These are phyloP conservation scores for Phoxinus phoxinus DNA, from an alignment of 2,113 vertebrate species.

Conservation along the genomic window DNA sequence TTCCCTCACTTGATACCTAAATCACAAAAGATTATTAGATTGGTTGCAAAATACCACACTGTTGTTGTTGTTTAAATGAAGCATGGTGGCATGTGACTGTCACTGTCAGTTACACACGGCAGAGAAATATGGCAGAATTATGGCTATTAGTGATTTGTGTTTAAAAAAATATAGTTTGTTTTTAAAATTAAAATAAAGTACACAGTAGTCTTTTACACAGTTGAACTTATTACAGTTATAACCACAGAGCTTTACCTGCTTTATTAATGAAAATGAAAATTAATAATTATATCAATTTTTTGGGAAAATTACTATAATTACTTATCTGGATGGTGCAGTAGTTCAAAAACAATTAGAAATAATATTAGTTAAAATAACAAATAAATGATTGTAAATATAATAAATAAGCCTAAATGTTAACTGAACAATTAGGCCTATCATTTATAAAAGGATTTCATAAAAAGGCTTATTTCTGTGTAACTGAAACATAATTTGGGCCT, in stretches of 20 bases:
- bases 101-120: not conserved
- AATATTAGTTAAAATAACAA: not conserved
- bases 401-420: not conserved
- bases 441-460: not conserved
- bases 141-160: not conserved
- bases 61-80: not conserved
- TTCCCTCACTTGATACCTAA: not conserved
- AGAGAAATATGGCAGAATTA: not conserved
- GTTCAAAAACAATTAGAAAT: not conserved
- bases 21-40: not conserved
- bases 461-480: not conserved
- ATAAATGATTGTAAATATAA: not conserved
- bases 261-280: not conserved
- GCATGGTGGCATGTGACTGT: not conserved
- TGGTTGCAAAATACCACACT: not conserved
- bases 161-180: not conserved
- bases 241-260: not conserved
- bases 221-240: not conserved
- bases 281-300: not conserved
- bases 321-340: not conserved
- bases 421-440: not conserved
- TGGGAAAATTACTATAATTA: not conserved
- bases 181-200: too few species aligned
- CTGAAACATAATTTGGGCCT: not conserved
- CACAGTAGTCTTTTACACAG: not conserved